A percentile compares a stretch with the other conserved stretches of the same genome.
phyloP scores from a whole-genome alignment of 2,113 vertebrate genomes.

The Larimichthys polyactis region DNA sequence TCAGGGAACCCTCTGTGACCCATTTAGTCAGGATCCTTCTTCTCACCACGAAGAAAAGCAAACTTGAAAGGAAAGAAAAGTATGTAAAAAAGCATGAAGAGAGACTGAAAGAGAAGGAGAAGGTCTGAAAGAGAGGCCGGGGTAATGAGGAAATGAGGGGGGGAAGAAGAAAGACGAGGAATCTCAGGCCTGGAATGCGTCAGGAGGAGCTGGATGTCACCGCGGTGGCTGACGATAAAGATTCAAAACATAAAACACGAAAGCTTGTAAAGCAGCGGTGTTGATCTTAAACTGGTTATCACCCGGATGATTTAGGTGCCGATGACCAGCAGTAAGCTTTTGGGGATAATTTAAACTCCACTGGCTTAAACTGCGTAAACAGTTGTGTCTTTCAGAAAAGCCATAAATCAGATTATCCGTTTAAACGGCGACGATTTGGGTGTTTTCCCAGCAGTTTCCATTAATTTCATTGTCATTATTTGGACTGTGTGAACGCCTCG shows the following conservation, averaged over 20 bases:
- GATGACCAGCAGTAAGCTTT: slow-evolving; percentile 28
- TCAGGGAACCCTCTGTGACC: slow-evolving; percentile 59
- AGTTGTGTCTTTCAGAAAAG: neutral
- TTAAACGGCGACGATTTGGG: neutral
- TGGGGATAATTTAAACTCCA: neutral
- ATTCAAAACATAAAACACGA: slow-evolving; percentile 42
- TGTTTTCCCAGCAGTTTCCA: neutral
- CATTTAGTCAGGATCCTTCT: slow-evolving; percentile 53
- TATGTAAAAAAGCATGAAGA: slow-evolving; percentile 8
- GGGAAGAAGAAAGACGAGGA: slow-evolving; percentile 4
- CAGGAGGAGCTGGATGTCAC: slow-evolving; percentile 48
- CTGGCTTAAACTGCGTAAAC: slow-evolving; percentile 25
- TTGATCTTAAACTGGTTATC: slow-evolving; percentile 18
- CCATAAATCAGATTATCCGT: slow-evolving; percentile 15
- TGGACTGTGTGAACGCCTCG: too few species aligned
- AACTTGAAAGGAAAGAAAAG: slow-evolving; percentile 25
- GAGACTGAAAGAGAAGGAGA: slow-evolving; percentile 14
- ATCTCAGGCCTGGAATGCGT: slow-evolving; percentile 45
- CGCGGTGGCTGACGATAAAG: slow-evolving; percentile 42
- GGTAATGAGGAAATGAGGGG: slow-evolving; percentile 24
- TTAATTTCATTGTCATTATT: neutral
- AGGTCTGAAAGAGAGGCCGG: slow-evolving; percentile 30
- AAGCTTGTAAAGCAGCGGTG: slow-evolving; percentile 35
- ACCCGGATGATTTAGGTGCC: slow-evolving; percentile 32
- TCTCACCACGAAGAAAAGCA: slow-evolving; percentile 38